phyloP scores from a whole-genome alignment of 1,140 invertebrate species.

The Laupala kohalensis region DNA sequence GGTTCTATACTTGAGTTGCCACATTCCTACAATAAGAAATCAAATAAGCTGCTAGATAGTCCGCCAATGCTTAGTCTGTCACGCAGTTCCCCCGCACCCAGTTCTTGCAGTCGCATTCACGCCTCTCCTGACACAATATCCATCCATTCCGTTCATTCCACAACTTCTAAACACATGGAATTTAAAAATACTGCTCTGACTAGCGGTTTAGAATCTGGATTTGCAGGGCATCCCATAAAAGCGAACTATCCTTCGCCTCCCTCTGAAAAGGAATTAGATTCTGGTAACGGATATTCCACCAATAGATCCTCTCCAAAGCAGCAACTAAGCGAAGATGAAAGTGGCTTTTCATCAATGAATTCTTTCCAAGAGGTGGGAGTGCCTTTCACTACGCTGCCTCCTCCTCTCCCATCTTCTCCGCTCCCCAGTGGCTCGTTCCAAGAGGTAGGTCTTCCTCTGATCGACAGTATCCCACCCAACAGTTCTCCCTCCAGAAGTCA shows the following conservation, averaged over 20 bases:
- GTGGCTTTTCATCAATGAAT: conserved; percentile 68
- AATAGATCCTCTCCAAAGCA: conserved; percentile 9
- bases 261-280: neutral
- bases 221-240: conserved; percentile 3
- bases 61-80: neutral
- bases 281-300: neutral
- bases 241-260: neutral
- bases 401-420: conserved; percentile 16
- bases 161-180: neutral
- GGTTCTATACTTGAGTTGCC: neutral
- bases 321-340: conserved; percentile 56
- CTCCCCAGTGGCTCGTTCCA: conserved; percentile 27
- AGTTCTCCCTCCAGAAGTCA: conserved; percentile 25
- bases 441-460: conserved; percentile 29
- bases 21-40: neutral
- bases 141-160: neutral
- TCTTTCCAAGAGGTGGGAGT: conserved; percentile 65
- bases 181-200: neutral
- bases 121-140: neutral
- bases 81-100: neutral
- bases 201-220: neutral
- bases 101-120: neutral
- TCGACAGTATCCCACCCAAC: conserved; percentile 20
- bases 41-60: neutral
- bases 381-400: conserved; percentile 28